Base-by-base conservation (phyloP, 2,113 vertebrate genomes). In the Myiopsitta monachus region DNA sequence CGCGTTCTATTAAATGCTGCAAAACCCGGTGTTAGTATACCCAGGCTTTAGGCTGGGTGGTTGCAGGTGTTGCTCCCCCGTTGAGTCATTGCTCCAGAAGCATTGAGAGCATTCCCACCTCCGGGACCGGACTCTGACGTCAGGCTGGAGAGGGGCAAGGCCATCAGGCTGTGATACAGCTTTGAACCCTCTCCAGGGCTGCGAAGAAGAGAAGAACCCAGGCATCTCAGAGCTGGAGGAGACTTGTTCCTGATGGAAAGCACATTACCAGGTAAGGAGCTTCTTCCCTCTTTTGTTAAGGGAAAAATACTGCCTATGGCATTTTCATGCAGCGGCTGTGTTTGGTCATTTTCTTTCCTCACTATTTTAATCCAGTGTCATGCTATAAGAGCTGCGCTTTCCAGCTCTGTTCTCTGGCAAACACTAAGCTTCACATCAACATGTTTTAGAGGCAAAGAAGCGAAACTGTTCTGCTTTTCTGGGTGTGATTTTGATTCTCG, bases 1-100 rank as follows among this genome's bases (percentile, higher is more conserved):
- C 0, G 3, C 2, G 18, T 1, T 0, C 0, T 3, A 1, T 9
- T 9, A 16, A 62, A 5, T 0, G 11, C 66, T 22, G 10, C 52
- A 2, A 10, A 6, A 1, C 0, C 6, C 0, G 6, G 1, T 2
- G 51, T 4, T 30, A 16, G 10, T 44, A 6, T 1, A 11, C 23
- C 59, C 36, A 1, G 39, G 83, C 59, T 8, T 7, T 1, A 4
- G 68, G 68, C 67, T 90, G 66, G 85, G 52, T 21, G 83, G 18
- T 24, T 49, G 59, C 13, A 69, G 73, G 41, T 14, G 9, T 6
- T 4, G 28, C 38, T 92, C 28, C 39, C 28, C 3, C 1, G 0
- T 3, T 44, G 73, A 41, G 73, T 75, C 24, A 11, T 49, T 11
- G 9, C 68, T 73, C 1, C 33, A 39, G n/a, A 16, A 83, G 38